Percentiles rank a stretch among this genome's conserved stretches.
These are phyloP conservation scores for Tachystola acroxantha DNA, from an alignment of 2,888 invertebrate genomes.

Conservation along the genomic window DNA sequence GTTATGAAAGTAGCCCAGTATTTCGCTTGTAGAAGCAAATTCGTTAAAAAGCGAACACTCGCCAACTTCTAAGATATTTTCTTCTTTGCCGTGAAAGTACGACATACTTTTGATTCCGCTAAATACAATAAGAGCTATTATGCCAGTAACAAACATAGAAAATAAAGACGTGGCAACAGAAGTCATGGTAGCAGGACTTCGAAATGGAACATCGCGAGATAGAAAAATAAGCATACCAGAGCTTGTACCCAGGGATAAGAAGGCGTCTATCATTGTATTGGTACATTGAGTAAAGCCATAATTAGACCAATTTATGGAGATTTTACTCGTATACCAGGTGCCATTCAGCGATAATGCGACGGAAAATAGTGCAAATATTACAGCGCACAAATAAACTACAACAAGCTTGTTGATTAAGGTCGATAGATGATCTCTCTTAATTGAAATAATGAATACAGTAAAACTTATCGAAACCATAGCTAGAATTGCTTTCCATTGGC, in stretches of 20 bases:
- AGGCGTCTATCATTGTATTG: slow-evolving; percentile 34
- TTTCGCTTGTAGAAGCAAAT: slow-evolving; percentile 53
- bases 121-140: slow-evolving; percentile 44
- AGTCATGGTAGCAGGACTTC: slow-evolving; percentile 63
- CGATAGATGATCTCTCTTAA: slow-evolving; percentile 46
- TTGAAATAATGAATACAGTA: slow-evolving; percentile 38
- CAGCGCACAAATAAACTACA: slow-evolving; percentile 32
- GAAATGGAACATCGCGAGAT: slow-evolving; percentile 48
- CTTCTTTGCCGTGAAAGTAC: slow-evolving; percentile 60
- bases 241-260: slow-evolving; percentile 48
- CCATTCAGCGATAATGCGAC: slow-evolving; percentile 51
- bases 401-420: slow-evolving; percentile 36
- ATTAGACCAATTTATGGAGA: slow-evolving; percentile 28
- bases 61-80: slow-evolving; percentile 51
- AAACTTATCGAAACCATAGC: slow-evolving; percentile 29
- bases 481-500: slow-evolving; percentile 45
- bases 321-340: slow-evolving; percentile 50
- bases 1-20: slow-evolving; percentile 51
- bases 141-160: slow-evolving; percentile 35
- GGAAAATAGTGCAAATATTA: slow-evolving; percentile 44
- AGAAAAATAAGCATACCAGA: slow-evolving; percentile 49
- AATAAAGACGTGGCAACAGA: slow-evolving; percentile 44
- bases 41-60: slow-evolving; percentile 36
- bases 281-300: slow-evolving; percentile 26
- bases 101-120: slow-evolving; percentile 60